These are phyloP conservation scores for Tribolium freemani DNA, from an alignment of 2,888 invertebrate species.

Conservation along the genomic window DNA sequence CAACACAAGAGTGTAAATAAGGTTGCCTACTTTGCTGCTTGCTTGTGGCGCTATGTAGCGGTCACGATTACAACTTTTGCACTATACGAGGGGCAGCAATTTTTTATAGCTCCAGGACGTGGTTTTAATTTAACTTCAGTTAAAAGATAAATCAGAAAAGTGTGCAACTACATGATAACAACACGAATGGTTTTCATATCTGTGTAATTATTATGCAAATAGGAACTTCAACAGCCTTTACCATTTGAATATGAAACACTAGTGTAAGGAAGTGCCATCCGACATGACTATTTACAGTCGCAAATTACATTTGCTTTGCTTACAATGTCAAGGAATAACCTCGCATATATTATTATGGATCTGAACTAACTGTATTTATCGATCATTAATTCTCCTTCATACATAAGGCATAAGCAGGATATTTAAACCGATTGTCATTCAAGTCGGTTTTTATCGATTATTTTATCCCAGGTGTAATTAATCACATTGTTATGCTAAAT, in stretches of 20 bases:
- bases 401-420: conserved; percentile 8
- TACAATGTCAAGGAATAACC: conserved; percentile 35
- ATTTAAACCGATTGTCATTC: conserved; percentile 32
- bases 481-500: background rate
- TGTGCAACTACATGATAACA: background rate
- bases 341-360: conserved; percentile 38
- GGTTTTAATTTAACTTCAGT: too few relatives aligned
- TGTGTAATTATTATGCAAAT: conserved; percentile 23
- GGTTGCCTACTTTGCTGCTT: conserved; percentile 15
- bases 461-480: background rate
- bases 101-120: background rate
- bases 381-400: conserved; percentile 21
- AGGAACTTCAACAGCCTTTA: background rate
- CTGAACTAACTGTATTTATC: conserved; percentile 36
- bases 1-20: background rate
- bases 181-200: conserved; percentile 3
- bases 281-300: conserved; percentile 33
- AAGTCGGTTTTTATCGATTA: background rate
- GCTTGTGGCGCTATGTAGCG: background rate
- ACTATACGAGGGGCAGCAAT: background rate
- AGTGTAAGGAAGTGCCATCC: conserved; percentile 32
- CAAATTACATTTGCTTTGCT: conserved; percentile 41
- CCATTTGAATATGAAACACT: conserved; percentile 17
- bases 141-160: background rate
- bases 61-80: background rate